phyloP scores from a whole-genome alignment of 2,797 vertebrate genomes.

The Brachyrhaphis roseni region DNA sequence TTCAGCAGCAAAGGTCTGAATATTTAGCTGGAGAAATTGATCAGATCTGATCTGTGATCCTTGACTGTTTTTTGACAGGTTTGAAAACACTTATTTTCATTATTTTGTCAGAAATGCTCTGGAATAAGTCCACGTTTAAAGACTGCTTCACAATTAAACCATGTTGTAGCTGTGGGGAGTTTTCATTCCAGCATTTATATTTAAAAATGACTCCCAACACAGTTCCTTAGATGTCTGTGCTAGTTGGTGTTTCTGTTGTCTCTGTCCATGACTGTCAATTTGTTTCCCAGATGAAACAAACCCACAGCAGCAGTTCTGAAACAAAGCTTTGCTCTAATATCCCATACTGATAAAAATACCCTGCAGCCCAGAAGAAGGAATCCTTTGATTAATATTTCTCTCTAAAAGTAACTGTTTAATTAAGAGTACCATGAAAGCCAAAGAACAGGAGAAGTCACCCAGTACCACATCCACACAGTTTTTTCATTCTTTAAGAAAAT shows the following conservation, averaged over 20 bases:
- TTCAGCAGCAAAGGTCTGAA: not conserved
- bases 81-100: not conserved
- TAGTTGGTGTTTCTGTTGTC: constrained; percentile 9
- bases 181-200: constrained; percentile 1
- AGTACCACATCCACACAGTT: constrained; percentile 39
- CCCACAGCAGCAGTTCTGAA: constrained; percentile 14
- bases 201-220: constrained; percentile 11
- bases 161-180: not conserved
- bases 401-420: constrained; percentile 31
- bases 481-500: constrained; percentile 59
- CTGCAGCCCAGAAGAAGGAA: constrained; percentile 18
- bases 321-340: constrained; percentile 27
- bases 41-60: not conserved
- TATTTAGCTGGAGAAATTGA: not conserved
- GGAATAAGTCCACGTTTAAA: not conserved
- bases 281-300: constrained; percentile 34
- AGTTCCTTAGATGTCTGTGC: not conserved
- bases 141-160: not conserved
- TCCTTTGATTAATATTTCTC: constrained; percentile 30
- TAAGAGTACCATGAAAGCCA: constrained; percentile 26
- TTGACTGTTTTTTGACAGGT: not conserved
- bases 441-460: constrained; percentile 50
- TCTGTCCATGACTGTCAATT: constrained; percentile 8
- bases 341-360: constrained; percentile 27
- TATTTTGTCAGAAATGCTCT: not conserved